Base-by-base conservation (phyloP, 2,888 invertebrate genomes). In the Drosophila tanythrix region DNA sequence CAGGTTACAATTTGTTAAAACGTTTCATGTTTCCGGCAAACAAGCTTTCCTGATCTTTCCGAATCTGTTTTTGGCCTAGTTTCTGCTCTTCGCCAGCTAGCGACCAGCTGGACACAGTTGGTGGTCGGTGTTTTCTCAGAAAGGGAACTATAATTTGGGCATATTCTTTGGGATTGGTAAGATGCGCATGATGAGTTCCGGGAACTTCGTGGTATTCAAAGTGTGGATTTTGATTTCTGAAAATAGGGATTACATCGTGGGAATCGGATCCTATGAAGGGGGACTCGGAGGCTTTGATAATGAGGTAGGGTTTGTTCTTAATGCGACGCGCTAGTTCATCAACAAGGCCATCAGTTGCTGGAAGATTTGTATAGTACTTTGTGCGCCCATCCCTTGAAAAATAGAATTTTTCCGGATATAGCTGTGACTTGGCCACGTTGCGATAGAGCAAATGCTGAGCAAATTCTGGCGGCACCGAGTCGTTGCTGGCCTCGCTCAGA, bases 111-210 rank as follows among this genome's bases (percentile, higher is more conserved):
- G 53, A 40, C 2, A 82, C 33, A 0, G 66, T 21, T 0, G 79
- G 70, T 0, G 86, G 83, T 2, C 89, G 74, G 48, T 83, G 68
- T 3, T 48, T 73, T 0, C 62, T 46, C 18, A 91, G 13, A 52
- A 91, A 91, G 11, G 82, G 83, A n/a, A 88, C 59, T 31, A 90
- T 74, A 8, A 73, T 57, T 29, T 76, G 95, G 95, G 68, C 95
- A 93, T 25, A 96, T 91, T 86, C 86, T 81, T 95, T 94, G 1
- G 96, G 95, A 82, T 95, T 93, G 71, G 95, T 95, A 69, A 96
- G 93, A 93, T 97, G 97, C 18, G 95, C 94, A 91, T 97, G 96
- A 93, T 97, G 97, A 3, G 94, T 94, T 1, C 96, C 96, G 25
- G 93, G 92, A 0, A 96, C 92, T 61, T 94, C 94, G 69, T 95